Evolutionary conservation across 2,113 vertebrate genomes (phyloP).

Genomic region (Anarrhichthys ocellatus): DNA sequence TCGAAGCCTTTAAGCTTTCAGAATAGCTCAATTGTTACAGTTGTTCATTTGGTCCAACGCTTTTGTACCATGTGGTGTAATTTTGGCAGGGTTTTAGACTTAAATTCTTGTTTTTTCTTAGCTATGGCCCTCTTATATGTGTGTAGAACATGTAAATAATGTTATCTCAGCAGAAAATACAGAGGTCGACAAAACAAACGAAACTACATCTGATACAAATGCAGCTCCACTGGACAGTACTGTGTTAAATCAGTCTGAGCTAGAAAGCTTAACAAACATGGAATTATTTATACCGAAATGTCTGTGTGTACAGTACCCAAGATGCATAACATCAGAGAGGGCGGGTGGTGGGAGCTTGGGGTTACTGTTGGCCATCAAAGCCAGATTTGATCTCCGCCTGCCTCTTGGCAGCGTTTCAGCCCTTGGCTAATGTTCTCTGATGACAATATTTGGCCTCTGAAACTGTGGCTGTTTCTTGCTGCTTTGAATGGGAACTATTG

Average conservation of each 20-base stretch:
- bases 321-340: constrained; percentile 41
- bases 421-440: constrained; percentile 70
- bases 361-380: constrained; percentile 71
- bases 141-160: not conserved
- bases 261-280: constrained; percentile 40
- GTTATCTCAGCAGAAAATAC: not conserved
- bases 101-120: not conserved
- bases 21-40: not conserved
- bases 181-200: not conserved
- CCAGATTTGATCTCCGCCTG: constrained; percentile 72
- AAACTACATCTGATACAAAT: not conserved
- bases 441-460: constrained; percentile 78
- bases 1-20: not conserved
- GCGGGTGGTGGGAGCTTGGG: constrained; percentile 51
- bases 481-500: constrained; percentile 80
- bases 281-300: constrained; percentile 53
- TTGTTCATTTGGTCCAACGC: not conserved
- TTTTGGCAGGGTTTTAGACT: not conserved
- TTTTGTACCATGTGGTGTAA: not conserved
- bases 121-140: not conserved
- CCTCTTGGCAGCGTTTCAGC: constrained; percentile 71
- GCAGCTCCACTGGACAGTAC: not conserved
- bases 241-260: constrained; percentile 26
- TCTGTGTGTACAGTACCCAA: constrained; percentile 61
- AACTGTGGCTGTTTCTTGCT: constrained; percentile 62